Percentiles rank a stretch among this genome's conserved stretches.
Evolutionary conservation across 1,140 invertebrate species (phyloP).

Genomic region (Semibalanus balanoides): DNA sequence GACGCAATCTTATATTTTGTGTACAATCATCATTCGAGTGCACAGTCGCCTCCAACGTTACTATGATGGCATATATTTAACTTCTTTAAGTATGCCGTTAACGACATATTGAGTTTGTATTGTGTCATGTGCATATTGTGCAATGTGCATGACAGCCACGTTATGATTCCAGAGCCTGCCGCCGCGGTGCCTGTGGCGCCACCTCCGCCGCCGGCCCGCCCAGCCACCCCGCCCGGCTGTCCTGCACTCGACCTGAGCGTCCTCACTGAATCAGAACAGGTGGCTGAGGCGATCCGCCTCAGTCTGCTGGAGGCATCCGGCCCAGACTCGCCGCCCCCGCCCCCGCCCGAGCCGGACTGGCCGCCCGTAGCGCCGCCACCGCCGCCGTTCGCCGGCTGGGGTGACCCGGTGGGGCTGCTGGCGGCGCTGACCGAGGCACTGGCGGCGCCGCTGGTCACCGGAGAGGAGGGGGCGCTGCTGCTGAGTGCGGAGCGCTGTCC

Average conservation of each 20-base stretch:
- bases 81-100: too few relatives aligned
- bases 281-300: background rate
- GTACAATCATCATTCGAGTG: too few relatives aligned
- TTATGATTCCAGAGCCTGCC: background rate
- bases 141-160: too few relatives aligned
- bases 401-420: background rate
- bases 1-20: too few relatives aligned
- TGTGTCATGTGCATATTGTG: too few relatives aligned
- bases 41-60: too few relatives aligned
- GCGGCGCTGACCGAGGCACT: background rate
- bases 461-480: background rate
- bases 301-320: background rate
- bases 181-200: too few relatives aligned
- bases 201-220: too few relatives aligned
- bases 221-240: too few relatives aligned
- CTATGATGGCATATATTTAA: too few relatives aligned
- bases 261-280: background rate
- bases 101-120: too few relatives aligned
- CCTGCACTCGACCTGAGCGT: background rate
- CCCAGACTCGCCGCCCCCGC: too few relatives aligned
- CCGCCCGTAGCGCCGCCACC: background rate
- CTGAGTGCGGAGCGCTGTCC: background rate
- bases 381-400: background rate
- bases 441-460: background rate
- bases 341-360: background rate